Evolutionary conservation across 2,888 invertebrate genomes (phyloP), one percentile per base, ranked within the genome.

Genomic region (Abrostola triplasia): DNA sequence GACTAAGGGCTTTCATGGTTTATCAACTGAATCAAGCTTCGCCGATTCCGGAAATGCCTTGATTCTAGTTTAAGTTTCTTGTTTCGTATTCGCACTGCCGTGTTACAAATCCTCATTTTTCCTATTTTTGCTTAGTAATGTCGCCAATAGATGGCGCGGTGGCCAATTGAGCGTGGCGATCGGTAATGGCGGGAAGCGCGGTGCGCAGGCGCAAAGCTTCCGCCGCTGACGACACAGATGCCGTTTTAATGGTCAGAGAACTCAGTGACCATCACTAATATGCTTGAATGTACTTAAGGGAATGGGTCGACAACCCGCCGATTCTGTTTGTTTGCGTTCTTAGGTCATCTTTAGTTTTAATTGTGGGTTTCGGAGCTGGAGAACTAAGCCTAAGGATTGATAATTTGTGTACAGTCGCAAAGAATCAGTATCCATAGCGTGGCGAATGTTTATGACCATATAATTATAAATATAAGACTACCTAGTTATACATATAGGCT

Each of bases 231-330:
- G 73, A 78, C 80, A 80, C 70, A 79, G 79, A 76, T 80, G 81
- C 79, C 80, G 76, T 81, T 80, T 81, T 80, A 79, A 80, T 81
- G 76, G 79, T 56, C 72, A 68, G 70, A 77, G 67, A 80, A 74
- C 73, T 73, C 80, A 80, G 58, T 77, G 79, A 78, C 80, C 79
- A 79, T 77, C 59, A 77, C 80, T 77, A 79, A 80, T 80, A 76
- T 64, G 76, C 80, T 63, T 64, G 58, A 76, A 59, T 73, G 76
- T 72, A 74, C 72, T 78, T 74, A 65, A 79, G 67, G 66, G 73
- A 67, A 73, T 64, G 41, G 79, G 79, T 79, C 77, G 77, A 79
- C 59, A 77, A 65, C 67, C 77, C 44, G 55, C 9, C 36, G 40
- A 24, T 52, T 65, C 24, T 64, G 50, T 71, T 72, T 59, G 38